These are phyloP conservation scores for Drosophila helvetica DNA, from an alignment of 2,888 invertebrate genomes.

Conservation along the genomic window DNA sequence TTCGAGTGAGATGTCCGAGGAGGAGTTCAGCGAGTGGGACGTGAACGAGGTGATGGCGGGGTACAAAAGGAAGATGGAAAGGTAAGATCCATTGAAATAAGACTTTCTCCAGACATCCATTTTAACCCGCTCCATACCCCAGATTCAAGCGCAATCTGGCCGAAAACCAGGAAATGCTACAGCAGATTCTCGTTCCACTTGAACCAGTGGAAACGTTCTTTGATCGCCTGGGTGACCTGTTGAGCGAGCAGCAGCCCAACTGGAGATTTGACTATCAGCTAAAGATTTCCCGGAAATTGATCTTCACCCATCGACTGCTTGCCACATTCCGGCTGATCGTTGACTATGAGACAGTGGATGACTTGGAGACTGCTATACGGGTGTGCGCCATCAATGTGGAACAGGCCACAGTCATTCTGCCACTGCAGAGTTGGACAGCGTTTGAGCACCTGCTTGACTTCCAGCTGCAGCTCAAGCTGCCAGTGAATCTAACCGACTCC, in stretches of 20 bases:
- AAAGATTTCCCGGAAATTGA: conserved; percentile 43
- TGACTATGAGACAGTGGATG: conserved; percentile 53
- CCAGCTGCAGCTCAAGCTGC: conserved; percentile 68
- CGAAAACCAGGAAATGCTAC: background rate
- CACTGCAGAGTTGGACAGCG: conserved; percentile 46
- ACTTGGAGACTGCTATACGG: conserved; percentile 49
- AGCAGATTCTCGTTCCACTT: background rate
- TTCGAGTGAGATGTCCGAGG: background rate
- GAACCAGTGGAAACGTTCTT: conserved; percentile 33
- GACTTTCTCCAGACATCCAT: background rate
- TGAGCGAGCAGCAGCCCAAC: conserved; percentile 46
- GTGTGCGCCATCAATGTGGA: conserved; percentile 40
- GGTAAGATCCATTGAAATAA: background rate
- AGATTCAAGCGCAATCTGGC: background rate
- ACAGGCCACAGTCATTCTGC: background rate
- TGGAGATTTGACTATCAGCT: conserved; percentile 75
- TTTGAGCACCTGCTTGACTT: conserved; percentile 67
- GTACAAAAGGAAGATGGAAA: background rate
- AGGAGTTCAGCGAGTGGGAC: background rate
- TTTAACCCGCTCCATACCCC: background rate
- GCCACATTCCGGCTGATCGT: conserved; percentile 51
- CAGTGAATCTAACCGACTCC: conserved; percentile 51
- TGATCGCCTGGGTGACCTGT: conserved; percentile 34
- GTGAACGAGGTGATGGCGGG: background rate
- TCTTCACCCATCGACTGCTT: conserved; percentile 52